Evolutionary conservation across 2,888 invertebrate genomes (phyloP), one percentile per base, ranked within the genome.

Genomic region (Drosophila putrida): DNA sequence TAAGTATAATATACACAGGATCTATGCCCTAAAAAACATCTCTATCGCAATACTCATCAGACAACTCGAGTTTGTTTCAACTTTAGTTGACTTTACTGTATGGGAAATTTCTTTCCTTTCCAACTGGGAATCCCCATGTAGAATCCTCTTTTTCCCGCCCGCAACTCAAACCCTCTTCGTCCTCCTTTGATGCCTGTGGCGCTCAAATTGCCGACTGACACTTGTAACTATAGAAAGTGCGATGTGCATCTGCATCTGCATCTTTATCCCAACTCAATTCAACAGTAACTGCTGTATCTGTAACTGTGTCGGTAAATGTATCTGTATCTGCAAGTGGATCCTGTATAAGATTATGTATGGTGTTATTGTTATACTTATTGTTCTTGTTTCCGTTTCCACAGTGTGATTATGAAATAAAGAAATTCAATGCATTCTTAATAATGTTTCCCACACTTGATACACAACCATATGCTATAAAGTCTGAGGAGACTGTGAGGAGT

Each of bases 401-500:
- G 64, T 62, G 59, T 74, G 80, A 83, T 71, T 80, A 83, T 75
- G 80, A 65, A 75, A 66, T 75, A 65, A 77, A 72, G 71, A 65
- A 79, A 75, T 72, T 62, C 82, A 82, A 75, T 84, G 79, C 82
- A 71, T 76, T 85, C 66, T 73, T 73, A 67, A 71, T 69, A 65
- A 57, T 54, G 43, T 67, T 75, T 55, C 44, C 44, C 46, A 51
- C 59, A 8, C 33, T 25, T 41, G 36, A 27, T 47, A 35, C 43
- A 51, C 43, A 51, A 36, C 47, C 71, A 43, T 43, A 61, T 59
- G 62, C 33, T n/a, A n/a, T n/a, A n/a, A n/a, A n/a, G n/a, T n/a
- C n/a, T 39, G 9, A 15, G 57, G 9, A 28, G 10, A 15, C 28
- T 11, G 36, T 15, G 38, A 5, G 1, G 20, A 44, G 33, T 41